Percentiles rank a stretch among this genome's conserved stretches.
phyloP scores from a whole-genome alignment of 1,140 invertebrate genomes.

The Aphaenogaster floridana region DNA sequence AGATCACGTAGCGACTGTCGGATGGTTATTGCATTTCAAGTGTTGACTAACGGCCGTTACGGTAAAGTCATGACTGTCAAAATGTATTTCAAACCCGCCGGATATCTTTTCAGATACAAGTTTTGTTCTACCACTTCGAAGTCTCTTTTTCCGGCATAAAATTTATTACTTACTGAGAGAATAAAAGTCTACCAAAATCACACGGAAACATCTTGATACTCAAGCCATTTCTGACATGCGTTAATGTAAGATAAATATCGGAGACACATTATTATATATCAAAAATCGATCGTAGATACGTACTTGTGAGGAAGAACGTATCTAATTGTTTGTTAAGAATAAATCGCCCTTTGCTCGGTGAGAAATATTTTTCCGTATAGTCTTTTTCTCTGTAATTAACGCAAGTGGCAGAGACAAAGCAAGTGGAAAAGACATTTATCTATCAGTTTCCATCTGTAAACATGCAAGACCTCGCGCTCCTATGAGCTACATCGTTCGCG shows the following conservation, averaged over 20 bases:
- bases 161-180: neutral
- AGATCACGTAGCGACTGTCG: neutral
- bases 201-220: neutral
- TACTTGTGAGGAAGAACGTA: neutral
- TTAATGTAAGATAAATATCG: constrained; percentile 28
- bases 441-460: constrained; percentile 49
- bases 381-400: constrained; percentile 2
- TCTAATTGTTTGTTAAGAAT: neutral
- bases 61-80: neutral
- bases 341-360: neutral
- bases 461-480: constrained; percentile 39
- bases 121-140: constrained; percentile 11
- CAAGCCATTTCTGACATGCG: neutral
- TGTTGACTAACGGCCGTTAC: neutral
- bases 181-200: neutral
- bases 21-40: neutral
- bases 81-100: neutral
- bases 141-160: neutral
- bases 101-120: neutral
- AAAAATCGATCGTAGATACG: neutral
- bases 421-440: constrained; percentile 22
- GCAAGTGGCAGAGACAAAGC: constrained; percentile 5
- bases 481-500: constrained; percentile 26
- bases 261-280: neutral
- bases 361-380: neutral